phyloP scores from a whole-genome alignment of 2,113 vertebrate genomes.

The Electrona antarctica region DNA sequence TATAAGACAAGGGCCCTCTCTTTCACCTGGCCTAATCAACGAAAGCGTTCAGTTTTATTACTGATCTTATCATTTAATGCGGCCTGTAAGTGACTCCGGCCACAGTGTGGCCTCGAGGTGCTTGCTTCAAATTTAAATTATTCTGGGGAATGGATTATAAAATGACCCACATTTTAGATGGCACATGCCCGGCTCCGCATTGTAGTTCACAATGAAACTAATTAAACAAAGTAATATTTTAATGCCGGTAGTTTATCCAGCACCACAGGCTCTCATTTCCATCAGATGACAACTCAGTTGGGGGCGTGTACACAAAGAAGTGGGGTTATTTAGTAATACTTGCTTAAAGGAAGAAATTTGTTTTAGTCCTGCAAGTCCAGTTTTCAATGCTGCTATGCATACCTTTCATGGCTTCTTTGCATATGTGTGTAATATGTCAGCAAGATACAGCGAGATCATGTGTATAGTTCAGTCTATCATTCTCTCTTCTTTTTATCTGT shows the following conservation, averaged over 20 bases:
- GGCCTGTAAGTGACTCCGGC: slow-evolving; percentile 51
- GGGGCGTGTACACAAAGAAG: neutral
- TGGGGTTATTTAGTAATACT: neutral
- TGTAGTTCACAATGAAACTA: slow-evolving; percentile 53
- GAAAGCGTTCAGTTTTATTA: slow-evolving; percentile 57
- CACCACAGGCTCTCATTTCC: slow-evolving; percentile 22
- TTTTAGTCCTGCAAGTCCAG: too few species aligned
- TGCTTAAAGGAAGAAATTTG: slow-evolving; percentile 2
- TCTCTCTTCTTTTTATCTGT: slow-evolving; percentile 1
- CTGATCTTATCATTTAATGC: slow-evolving; percentile 75
- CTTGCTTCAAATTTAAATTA: slow-evolving; percentile 40
- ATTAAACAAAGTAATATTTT: slow-evolving; percentile 65
- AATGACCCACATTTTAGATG: slow-evolving; percentile 54
- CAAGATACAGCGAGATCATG: too few species aligned
- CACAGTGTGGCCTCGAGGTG: slow-evolving; percentile 47
- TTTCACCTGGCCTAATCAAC: slow-evolving; percentile 57
- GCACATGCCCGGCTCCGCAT: slow-evolving; percentile 19
- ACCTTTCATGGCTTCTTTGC: too few species aligned
- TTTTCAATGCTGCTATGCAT: too few species aligned
- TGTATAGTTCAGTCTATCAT: neutral
- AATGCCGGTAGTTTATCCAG: slow-evolving; percentile 51
- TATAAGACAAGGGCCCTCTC: slow-evolving; percentile 46
- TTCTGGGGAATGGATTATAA: slow-evolving; percentile 52
- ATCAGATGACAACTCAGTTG: slow-evolving; percentile 47
- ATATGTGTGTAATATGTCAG: too few species aligned